These are phyloP conservation scores for Pseudomyrmex pallidus DNA, from an alignment of 1,140 invertebrate species.

Conservation along the genomic window DNA sequence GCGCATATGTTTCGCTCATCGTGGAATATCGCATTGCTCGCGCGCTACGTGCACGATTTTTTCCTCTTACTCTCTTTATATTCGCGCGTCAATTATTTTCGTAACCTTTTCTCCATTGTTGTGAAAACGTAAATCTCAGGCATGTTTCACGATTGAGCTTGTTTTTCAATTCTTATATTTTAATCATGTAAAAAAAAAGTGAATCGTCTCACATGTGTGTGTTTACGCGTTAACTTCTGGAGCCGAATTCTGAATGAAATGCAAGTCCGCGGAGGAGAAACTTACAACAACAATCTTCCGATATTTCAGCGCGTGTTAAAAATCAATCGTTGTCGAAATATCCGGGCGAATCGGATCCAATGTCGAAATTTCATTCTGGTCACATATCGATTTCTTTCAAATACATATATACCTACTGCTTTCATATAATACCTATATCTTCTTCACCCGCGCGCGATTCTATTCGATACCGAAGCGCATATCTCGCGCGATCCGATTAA, in stretches of 20 bases:
- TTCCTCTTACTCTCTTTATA: not conserved
- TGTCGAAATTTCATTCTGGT: not conserved
- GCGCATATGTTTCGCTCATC: not conserved
- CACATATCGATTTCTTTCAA: too few relatives aligned
- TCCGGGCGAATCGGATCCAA: not conserved
- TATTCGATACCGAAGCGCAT: conserved; percentile 13
- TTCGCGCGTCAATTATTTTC: conserved; percentile 12
- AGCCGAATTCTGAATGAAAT: too few relatives aligned
- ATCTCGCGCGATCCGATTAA: conserved; percentile 57
- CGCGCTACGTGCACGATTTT: not conserved
- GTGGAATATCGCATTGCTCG: not conserved
- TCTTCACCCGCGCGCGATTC: conserved; percentile 1
- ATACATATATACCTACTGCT: not conserved
- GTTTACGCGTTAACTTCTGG: too few relatives aligned
- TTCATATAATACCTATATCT: not conserved
- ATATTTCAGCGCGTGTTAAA: not conserved
- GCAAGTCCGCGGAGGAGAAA: too few relatives aligned
- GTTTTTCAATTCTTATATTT: not conserved
- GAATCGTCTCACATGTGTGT: too few relatives aligned
- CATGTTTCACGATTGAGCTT: too few relatives aligned
- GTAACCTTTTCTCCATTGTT: not conserved
- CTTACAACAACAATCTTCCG: not conserved
- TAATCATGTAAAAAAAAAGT: not conserved
- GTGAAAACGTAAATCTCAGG: too few relatives aligned
- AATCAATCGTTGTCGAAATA: not conserved